Percentiles rank a stretch among this genome's conserved stretches.
These are phyloP conservation scores for Drosophila pseudoobscura DNA, from an alignment of 1,140 invertebrate species.

Conservation along the genomic window DNA sequence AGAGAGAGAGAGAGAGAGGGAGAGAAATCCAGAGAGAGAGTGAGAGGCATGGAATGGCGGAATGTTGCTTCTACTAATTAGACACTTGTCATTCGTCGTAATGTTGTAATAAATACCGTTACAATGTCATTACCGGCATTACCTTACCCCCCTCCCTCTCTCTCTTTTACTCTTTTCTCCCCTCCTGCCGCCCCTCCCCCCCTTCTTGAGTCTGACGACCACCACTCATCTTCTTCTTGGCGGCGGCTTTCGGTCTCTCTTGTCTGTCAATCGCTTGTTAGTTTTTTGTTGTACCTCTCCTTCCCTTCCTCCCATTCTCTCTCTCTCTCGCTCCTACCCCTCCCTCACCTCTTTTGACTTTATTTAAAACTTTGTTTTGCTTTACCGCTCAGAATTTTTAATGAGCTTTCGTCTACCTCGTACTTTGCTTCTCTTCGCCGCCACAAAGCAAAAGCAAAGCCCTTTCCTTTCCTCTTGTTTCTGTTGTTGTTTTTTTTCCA, in stretches of 20 bases:
- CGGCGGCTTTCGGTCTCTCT: slow-evolving; percentile 27
- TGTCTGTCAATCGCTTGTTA: slow-evolving; percentile 75
- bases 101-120: slow-evolving; percentile 82
- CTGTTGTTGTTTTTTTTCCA: slow-evolving; percentile 25
- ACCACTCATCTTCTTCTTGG: slow-evolving; percentile 25
- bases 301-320: no score
- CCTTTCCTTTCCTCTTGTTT: slow-evolving; percentile 1
- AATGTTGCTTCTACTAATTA: slow-evolving; percentile 74
- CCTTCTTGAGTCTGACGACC: slow-evolving; percentile 16
- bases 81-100: slow-evolving; percentile 76
- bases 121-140: slow-evolving; percentile 79
- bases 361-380: slow-evolving; percentile 80
- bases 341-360: slow-evolving; percentile 45
- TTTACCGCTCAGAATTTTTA: slow-evolving; percentile 79
- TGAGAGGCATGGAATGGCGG: not conserved
- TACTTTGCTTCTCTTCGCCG: slow-evolving; percentile 9
- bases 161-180: not conserved
- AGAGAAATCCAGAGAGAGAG: not conserved
- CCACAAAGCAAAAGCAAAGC: no score
- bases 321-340: not conserved
- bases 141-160: slow-evolving; percentile 40
- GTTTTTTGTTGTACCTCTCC: slow-evolving; percentile 49
- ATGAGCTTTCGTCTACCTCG: slow-evolving; percentile 75
- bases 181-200: not conserved
- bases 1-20: not conserved